Evolutionary conservation across 2,888 invertebrate species (phyloP), one percentile per base, ranked within the genome.

Genomic region (Anthoptus insignis): DNA sequence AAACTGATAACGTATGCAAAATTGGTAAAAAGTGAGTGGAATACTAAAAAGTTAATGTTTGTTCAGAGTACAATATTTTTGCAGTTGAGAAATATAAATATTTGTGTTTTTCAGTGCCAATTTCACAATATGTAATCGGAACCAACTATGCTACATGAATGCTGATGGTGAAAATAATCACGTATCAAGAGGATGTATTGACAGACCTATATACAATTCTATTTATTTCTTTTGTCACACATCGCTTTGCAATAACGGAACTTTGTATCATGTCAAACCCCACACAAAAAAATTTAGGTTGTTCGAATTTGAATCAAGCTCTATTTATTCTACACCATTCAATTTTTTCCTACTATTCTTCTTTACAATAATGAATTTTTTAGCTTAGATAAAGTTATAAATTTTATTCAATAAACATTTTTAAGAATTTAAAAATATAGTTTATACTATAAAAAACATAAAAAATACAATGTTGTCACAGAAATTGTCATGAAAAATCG

Each of bases 171-270:
- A 76, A 64, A 70, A 67, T 3, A 77, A 80, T 60, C 77, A 73
- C 64, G 83, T 89, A 13, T 76, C 82, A 3, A 81, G 88, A 76
- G 89, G 89, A 65, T 91, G 90, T 68, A 76, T 78, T n/a, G 34
- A 74, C 8, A 74, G 69, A 65, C 85, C 85, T 21, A 73, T 68
- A 4, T 86, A 72, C 64, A 91, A 91, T 71, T 80, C 85, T 0
- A 74, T 84, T 22, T 82, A 75, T 72, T 72, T 72, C 56, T 83
- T 81, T 70, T 90, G 90, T 64, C 81, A 84, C 50, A 65, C 52
- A 9, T 64, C 74, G 0, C 45, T 65, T 1, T 90, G 89, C 65
- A 90, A 90, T 65, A 73, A 59, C 2, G 59, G 70, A 0, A 34
- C 54, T 45, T 77, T 75, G 34, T 56, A 64, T 8, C 68, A 75